A percentile compares a stretch with the other conserved stretches of the same genome.
Evolutionary conservation across 2,888 invertebrate genomes (phyloP).

Genomic region (Melieria picta): DNA sequence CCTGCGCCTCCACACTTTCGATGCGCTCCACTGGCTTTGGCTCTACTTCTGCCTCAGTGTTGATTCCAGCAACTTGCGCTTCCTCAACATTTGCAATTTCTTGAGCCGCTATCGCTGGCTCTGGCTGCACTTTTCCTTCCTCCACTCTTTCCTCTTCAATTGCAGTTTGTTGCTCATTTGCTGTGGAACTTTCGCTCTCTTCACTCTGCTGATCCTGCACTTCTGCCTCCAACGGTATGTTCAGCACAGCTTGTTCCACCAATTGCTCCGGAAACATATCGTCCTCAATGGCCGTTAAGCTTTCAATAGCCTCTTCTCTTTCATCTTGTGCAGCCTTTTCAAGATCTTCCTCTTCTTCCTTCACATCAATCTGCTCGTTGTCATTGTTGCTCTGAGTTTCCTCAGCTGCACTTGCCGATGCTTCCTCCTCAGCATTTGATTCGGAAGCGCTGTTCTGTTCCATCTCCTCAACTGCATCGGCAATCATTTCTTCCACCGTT

Average conservation of each 20-base stretch:
- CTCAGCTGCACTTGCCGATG: conserved; percentile 4
- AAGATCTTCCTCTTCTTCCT: conserved; percentile 1
- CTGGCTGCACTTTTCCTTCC: not conserved
- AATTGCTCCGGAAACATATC: conserved; percentile 18
- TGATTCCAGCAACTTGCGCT: not conserved
- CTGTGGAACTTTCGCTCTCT: not conserved
- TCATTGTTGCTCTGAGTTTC: conserved; percentile 15
- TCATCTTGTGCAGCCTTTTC: conserved; percentile 14
- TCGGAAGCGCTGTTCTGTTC: conserved; percentile 29
- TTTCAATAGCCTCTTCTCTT: conserved; percentile 16
- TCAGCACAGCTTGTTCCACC: conserved; percentile 1
- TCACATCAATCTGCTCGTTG: conserved; percentile 1
- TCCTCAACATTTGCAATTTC: conserved; percentile 11
- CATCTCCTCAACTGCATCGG: conserved; percentile 39
- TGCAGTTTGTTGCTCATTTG: not conserved
- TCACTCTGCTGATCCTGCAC: conserved; percentile 13
- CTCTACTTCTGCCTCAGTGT: not conserved
- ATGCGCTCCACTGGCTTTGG: not conserved
- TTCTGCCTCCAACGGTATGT: not conserved
- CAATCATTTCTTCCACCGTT: conserved; percentile 30
- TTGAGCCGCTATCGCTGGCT: not conserved
- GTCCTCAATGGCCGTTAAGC: conserved; percentile 18
- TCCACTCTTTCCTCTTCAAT: not conserved
- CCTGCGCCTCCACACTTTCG: conserved; percentile 1
- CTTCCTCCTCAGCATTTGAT: not conserved